These are phyloP conservation scores for Cheilosia soror DNA, from an alignment of 2,888 invertebrate genomes.

Conservation along the genomic window DNA sequence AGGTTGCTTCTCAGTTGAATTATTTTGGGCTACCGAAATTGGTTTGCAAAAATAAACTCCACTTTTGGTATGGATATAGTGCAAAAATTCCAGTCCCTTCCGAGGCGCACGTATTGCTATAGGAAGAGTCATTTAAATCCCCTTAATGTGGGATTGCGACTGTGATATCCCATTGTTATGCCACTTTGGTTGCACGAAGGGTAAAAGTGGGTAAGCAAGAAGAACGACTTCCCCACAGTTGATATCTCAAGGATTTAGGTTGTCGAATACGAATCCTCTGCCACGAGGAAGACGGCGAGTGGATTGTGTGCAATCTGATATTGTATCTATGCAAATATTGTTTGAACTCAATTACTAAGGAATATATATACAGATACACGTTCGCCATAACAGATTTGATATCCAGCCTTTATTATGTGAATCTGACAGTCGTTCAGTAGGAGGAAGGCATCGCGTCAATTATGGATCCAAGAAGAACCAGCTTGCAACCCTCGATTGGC, in stretches of 20 bases:
- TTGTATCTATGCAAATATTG: slow-evolving; percentile 60
- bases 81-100: neutral
- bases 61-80: too few relatives aligned
- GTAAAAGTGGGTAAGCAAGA: neutral
- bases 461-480: slow-evolving; percentile 28
- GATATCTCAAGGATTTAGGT: slow-evolving; percentile 33
- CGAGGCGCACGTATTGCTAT: neutral
- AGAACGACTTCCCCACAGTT: neutral
- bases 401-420: slow-evolving; percentile 8
- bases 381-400: neutral
- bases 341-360: slow-evolving; percentile 62
- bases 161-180: slow-evolving; percentile 33
- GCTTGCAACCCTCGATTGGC: neutral
- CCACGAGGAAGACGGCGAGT: slow-evolving; percentile 25
- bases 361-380: slow-evolving; percentile 17
- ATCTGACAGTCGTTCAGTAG: neutral
- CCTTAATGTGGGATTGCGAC: slow-evolving; percentile 39
- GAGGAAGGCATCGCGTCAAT: neutral
- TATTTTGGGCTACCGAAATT: neutral
- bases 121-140: slow-evolving; percentile 53
- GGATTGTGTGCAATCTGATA: slow-evolving; percentile 47
- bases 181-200: neutral
- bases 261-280: slow-evolving; percentile 15
- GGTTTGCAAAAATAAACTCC: slow-evolving; percentile 6
- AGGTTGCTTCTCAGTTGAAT: slow-evolving; percentile 18